Base-by-base conservation (phyloP, 1,140 invertebrate genomes). In the Trissolcus basalis region DNA sequence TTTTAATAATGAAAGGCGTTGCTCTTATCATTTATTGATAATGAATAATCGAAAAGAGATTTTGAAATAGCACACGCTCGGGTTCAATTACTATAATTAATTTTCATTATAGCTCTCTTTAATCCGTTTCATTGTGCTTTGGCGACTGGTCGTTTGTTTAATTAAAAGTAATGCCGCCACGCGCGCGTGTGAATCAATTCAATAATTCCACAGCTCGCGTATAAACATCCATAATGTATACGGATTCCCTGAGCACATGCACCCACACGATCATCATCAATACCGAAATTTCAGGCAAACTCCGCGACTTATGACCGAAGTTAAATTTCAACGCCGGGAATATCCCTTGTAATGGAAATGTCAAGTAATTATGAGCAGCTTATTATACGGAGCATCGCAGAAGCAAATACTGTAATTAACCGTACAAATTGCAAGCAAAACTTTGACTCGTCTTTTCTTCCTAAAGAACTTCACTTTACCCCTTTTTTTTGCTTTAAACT, bases 311-410 rank as follows among this genome's bases (percentile, higher is more conserved):
- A 65, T 63, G 15, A 19, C 2, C n/a, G 51, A 54, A 64, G 59
- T 72, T 58, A 64, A 72, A 72, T 71, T 71, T 59, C 56, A 64
- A 51, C 47, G 27, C 8, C 6, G n/a, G 27, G 32, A 55, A 59
- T 55, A 44, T 27, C 19, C 19, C 32, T 53, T 13, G 39, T 41
- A 47, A 58, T 64, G 36, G 67, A 64, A 64, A 64, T 58, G n/a
- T 50, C 50, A 43, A 9, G 41, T 61, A 61, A 69, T 69, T 69
- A 27, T 48, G 53, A 41, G 11, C 44, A 44, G 8, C 3, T 13
- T 16, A 4, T 16, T 14, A 54, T 63, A 45, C 35, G 45, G 32
- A 51, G 11, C 51, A 43, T 9, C 6, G 45, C 6, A 15, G 11
- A 44, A n/a, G 32, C 41, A 27, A 59, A 27, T 27, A 16, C 1